Base-by-base conservation (phyloP, 1,140 invertebrate genomes). In the Tetraneura akinire region DNA sequence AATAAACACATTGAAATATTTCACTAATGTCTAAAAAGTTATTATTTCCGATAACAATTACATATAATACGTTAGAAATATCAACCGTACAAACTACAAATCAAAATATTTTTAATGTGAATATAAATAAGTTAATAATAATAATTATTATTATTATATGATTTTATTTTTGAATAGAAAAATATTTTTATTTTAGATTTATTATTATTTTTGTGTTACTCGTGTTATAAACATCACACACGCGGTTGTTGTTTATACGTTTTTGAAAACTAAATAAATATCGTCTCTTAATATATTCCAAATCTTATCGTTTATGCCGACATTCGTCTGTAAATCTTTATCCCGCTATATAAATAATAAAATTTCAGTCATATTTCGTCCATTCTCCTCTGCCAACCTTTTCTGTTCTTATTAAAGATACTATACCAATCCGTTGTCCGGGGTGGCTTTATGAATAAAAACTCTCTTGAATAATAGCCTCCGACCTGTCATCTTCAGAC, bases 391-490 rank as follows among this genome's bases (percentile, higher is more conserved):
- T 8, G 51, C 13, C 13, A 37, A 68, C n/a, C 16, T 68, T 45
- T 71, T 71, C 66, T 70, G 3, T 37, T 37, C 68, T 71, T 71
- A 71, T 71, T 71, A 71, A 71, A 51, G 68, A 18, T 21, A 42
- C 64, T 66, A n/a, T n/a, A 37, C 32, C n/a, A 45, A 68, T 13
- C 21, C n/a, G 10, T n/a, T 4, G 32, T 76, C 26, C 13, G 13
- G 74, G 1, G 74, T n/a, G 37, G 37, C 47, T 60, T 6, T 45
- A 29, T 26, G 60, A 76, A 57, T 60, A 76, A 76, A 62, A 78
- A 62, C 53, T 55, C 9, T 78, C 74, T 45, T 78, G 74, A 78
- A 78, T 78, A 78, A 78, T 78, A 78, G 32, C 47, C 8, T 42
- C 37, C 55, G 55, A 23, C 55, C 53, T 62, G 74, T 78, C 53